These are phyloP conservation scores for Porphyrio hochstetteri DNA, from an alignment of 2,113 vertebrate genomes.

Conservation along the genomic window DNA sequence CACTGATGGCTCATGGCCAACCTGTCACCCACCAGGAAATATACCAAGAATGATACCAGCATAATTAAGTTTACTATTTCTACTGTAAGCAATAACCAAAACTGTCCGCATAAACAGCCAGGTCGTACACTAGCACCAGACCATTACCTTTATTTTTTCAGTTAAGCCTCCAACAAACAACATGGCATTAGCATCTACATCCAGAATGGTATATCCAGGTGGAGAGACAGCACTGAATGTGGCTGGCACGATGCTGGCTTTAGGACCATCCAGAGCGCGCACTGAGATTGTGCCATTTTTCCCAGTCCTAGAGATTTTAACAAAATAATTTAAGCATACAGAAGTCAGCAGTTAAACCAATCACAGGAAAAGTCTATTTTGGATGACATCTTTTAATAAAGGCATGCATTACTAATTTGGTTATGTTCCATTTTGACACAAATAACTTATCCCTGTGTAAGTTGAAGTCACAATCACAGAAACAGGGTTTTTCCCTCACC, in stretches of 20 bases:
- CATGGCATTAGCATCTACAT: constrained; percentile 93
- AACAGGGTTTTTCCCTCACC: not conserved
- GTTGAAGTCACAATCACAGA: not conserved
- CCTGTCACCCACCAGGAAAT: no score
- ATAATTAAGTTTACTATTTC: not conserved
- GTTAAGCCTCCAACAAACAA: constrained; percentile 96
- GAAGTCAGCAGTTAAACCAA: not conserved
- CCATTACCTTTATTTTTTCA: constrained; percentile 87
- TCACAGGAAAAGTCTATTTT: not conserved
- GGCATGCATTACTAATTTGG: not conserved
- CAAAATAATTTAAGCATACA: not conserved
- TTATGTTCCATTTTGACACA: not conserved
- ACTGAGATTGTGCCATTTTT: constrained; percentile 94
- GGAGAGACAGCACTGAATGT: constrained; percentile 83
- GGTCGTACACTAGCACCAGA: not conserved
- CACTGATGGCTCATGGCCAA: no score
- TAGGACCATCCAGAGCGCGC: constrained; percentile 88
- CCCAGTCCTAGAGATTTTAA: constrained; percentile 80
- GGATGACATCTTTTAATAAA: not conserved
- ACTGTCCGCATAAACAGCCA: not conserved
- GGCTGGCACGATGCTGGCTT: constrained; percentile 85
- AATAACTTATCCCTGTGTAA: not conserved
- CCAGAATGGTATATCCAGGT: constrained; percentile 88
- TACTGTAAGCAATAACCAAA: not conserved
- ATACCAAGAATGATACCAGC: not conserved